Percentiles rank a stretch among this genome's conserved stretches.
These are phyloP conservation scores for Euzetes globulus DNA, from an alignment of 2,888 invertebrate species.

Conservation along the genomic window DNA sequence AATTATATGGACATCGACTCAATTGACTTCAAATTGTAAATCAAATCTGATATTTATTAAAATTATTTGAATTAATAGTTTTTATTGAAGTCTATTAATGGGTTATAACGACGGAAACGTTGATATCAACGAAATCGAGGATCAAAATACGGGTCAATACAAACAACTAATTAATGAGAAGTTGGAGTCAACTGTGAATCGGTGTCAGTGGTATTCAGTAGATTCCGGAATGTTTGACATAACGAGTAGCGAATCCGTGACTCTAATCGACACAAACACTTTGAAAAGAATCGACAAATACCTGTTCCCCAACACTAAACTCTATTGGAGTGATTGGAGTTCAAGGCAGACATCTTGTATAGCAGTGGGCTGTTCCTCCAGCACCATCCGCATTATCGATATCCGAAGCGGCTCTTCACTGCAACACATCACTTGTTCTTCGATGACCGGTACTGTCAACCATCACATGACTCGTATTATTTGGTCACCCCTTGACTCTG, in stretches of 20 bases:
- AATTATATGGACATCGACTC: conserved; percentile 26
- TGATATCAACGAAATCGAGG: background rate
- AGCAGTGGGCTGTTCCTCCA: conserved; percentile 26
- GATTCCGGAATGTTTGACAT: conserved; percentile 31
- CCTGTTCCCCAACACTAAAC: conserved; percentile 15
- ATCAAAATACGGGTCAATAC: conserved; percentile 7
- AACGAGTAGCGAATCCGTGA: conserved; percentile 9
- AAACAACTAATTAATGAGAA: background rate
- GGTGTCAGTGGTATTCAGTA: conserved; percentile 29
- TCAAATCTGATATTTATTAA: background rate
- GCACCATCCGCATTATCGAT: conserved; percentile 32
- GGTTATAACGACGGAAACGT: conserved; percentile 15
- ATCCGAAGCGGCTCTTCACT: conserved; percentile 29
- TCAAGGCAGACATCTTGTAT: background rate
- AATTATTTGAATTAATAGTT: background rate
- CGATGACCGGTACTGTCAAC: conserved; percentile 9
- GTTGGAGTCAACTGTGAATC: background rate
- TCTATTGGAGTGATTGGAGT: conserved; percentile 36
- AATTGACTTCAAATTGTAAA: conserved; percentile 9
- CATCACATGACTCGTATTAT: conserved; percentile 32
- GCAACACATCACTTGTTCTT: conserved; percentile 30
- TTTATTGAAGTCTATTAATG: conserved; percentile 4
- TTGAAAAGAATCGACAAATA: conserved; percentile 23
- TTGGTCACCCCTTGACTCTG: conserved; percentile 36
- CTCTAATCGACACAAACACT: conserved; percentile 30